Percentiles rank a stretch among this genome's conserved stretches.
Evolutionary conservation across 2,888 invertebrate genomes (phyloP).

Genomic region (Nomada flava): DNA sequence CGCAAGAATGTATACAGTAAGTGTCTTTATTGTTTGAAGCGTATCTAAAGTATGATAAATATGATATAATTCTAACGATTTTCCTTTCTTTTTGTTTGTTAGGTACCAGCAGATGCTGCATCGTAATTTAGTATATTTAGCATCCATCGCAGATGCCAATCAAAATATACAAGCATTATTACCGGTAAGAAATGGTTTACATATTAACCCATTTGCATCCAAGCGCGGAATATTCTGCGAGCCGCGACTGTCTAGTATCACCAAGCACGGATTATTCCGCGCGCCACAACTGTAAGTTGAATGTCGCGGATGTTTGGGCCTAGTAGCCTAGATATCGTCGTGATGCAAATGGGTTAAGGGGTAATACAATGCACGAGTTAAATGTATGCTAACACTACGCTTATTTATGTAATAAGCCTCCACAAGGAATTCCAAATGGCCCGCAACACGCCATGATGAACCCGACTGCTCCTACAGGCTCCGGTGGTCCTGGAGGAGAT

Average conservation of each 20-base stretch:
- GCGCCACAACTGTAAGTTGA: no score
- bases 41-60: background rate
- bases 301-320: no score
- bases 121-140: constrained; percentile 97
- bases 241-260: no score
- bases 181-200: constrained; percentile 88
- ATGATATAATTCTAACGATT: background rate
- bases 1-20: constrained; percentile 95
- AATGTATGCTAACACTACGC: background rate
- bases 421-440: constrained; percentile 85
- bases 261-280: no score
- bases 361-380: background rate
- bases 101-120: constrained; percentile 96
- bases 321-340: no score
- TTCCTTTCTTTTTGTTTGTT: constrained; percentile 22
- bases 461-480: constrained; percentile 81
- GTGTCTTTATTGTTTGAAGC: constrained; percentile 72
- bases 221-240: no score
- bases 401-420: constrained; percentile 84
- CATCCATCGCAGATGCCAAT: constrained; percentile 97
- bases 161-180: constrained; percentile 95
- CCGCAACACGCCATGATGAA: constrained; percentile 84
- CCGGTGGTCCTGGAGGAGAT: constrained; percentile 80
- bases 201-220: background rate
- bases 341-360: background rate